Percentiles rank a stretch among this genome's conserved stretches.
These are phyloP conservation scores for Clunio marinus DNA, from an alignment of 2,888 invertebrate species.

Conservation along the genomic window DNA sequence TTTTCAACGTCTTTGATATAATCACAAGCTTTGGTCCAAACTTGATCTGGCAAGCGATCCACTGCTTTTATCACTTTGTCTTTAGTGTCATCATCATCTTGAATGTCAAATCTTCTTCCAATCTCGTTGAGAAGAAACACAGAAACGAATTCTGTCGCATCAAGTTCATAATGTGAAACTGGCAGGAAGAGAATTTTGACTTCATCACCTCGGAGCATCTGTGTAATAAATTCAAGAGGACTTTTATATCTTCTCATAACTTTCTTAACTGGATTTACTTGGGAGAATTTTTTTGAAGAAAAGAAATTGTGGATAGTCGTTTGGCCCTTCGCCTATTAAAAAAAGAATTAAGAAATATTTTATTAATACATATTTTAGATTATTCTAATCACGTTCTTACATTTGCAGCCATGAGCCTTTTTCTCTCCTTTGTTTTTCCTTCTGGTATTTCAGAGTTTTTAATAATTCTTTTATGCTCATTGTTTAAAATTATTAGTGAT, in stretches of 20 bases:
- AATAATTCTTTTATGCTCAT: too few species aligned
- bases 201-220: conserved; percentile 10
- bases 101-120: neutral
- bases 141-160: neutral
- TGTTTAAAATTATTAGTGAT: too few species aligned
- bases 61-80: neutral
- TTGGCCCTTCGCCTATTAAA: neutral
- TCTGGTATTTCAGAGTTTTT: too few species aligned
- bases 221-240: neutral
- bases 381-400: neutral
- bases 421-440: too few species aligned
- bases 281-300: neutral
- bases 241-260: too few species aligned
- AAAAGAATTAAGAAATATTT: neutral
- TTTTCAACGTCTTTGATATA: too few species aligned
- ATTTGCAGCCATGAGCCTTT: neutral
- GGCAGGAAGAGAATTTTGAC: conserved; percentile 14
- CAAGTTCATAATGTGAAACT: conserved; percentile 7
- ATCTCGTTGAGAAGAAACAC: neutral
- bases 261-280: neutral
- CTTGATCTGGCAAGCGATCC: neutral
- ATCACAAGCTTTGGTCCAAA: neutral
- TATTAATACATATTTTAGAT: neutral
- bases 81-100: neutral
- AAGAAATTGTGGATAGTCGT: neutral